Evolutionary conservation across 2,113 vertebrate genomes (phyloP).

Genomic region (Noturus placidus): DNA sequence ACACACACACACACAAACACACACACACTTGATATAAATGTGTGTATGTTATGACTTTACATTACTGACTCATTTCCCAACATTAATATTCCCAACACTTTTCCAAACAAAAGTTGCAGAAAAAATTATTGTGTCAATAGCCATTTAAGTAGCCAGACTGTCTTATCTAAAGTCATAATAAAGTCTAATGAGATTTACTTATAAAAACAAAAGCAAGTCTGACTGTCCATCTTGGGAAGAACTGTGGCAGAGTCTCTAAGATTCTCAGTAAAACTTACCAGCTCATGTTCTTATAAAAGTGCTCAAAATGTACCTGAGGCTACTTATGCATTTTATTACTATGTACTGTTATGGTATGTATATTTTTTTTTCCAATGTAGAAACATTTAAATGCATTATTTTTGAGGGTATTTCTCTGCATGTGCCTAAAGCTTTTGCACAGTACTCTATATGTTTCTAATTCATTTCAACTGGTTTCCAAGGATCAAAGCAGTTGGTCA

Average conservation of each 20-base stretch:
- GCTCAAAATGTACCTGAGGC: neutral
- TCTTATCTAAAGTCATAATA: neutral
- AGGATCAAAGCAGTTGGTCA: neutral
- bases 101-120: neutral
- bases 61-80: neutral
- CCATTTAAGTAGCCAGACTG: neutral
- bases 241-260: neutral
- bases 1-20: no score
- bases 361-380: no score
- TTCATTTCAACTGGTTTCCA: neutral
- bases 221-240: neutral
- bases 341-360: neutral
- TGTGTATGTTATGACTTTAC: no score
- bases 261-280: neutral
- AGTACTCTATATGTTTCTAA: neutral
- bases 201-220: neutral
- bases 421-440: neutral
- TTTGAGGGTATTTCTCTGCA: neutral
- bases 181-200: neutral
- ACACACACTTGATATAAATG: no score
- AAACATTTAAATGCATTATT: neutral
- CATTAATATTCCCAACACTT: no score
- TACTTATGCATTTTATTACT: neutral
- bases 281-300: neutral
- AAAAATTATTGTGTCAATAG: neutral